phyloP scores from a whole-genome alignment of 2,888 invertebrate genomes.

The Eupithecia subfuscata region DNA sequence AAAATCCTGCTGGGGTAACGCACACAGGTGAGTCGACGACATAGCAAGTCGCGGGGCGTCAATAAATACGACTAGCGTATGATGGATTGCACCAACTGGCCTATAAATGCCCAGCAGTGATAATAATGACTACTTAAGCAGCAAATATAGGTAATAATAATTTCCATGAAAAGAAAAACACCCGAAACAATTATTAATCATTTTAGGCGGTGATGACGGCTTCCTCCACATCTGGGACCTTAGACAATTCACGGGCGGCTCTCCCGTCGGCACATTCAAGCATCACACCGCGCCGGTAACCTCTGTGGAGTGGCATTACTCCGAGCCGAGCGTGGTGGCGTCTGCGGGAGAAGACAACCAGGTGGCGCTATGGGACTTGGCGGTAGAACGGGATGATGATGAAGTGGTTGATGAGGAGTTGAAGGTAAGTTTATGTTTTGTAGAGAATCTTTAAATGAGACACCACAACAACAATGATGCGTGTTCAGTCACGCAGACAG shows the following conservation, averaged over 20 bases:
- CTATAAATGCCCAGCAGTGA: too few relatives aligned
- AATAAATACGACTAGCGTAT: too few relatives aligned
- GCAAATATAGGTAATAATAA: neutral
- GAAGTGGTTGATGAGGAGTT: conserved; percentile 82
- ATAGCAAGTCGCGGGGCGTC: too few relatives aligned
- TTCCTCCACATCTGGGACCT: conserved; percentile 98
- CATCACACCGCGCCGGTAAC: conserved; percentile 97
- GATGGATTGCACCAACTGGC: too few relatives aligned
- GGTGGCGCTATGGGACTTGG: conserved; percentile 98
- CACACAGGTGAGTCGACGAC: too few relatives aligned
- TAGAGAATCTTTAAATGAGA: neutral
- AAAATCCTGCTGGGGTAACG: too few relatives aligned
- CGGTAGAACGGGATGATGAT: conserved; percentile 91
- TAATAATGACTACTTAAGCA: too few relatives aligned
- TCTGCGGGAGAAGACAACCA: conserved; percentile 97
- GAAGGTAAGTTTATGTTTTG: conserved; percentile 57
- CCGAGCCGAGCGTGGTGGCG: conserved; percentile 96
- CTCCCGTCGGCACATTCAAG: conserved; percentile 96
- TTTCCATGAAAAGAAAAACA: neutral
- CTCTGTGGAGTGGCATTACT: conserved; percentile 98
- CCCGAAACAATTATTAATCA: neutral
- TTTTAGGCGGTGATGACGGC: conserved; percentile 97
- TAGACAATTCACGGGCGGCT: conserved; percentile 90
- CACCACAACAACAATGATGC: neutral
- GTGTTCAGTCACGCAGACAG: neutral